Evolutionary conservation across 2,888 invertebrate genomes (phyloP).

Genomic region (Drosophila paramelanica): DNA sequence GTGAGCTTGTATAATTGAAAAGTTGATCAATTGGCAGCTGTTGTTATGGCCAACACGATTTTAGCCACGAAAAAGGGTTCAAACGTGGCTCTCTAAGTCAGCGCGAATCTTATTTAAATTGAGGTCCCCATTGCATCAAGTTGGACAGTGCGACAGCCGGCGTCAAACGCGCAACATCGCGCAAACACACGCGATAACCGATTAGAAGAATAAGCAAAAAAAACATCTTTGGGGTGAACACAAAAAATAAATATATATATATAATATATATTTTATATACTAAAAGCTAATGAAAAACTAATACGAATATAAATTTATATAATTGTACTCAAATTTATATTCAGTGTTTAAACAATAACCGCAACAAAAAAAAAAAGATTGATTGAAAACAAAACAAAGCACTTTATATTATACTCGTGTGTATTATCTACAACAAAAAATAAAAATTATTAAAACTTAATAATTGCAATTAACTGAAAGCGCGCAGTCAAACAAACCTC

Average conservation of each 20-base stretch:
- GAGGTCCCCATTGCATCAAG: constrained; percentile 13
- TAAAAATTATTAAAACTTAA: constrained; percentile 46
- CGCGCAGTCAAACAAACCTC: constrained; percentile 20
- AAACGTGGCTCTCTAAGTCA: background rate
- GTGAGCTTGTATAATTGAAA: background rate
- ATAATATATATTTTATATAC: background rate
- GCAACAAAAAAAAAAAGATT: constrained; percentile 4
- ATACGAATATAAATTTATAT: constrained; percentile 4
- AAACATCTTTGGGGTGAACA: constrained; percentile 5
- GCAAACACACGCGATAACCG: constrained; percentile 30
- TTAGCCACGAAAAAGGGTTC: background rate
- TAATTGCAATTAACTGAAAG: constrained; percentile 50
- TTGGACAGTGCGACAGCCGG: constrained; percentile 45
- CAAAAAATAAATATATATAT: background rate
- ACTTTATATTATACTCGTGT: background rate
- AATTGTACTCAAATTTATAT: background rate
- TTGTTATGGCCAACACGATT: background rate
- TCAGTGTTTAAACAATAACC: constrained; percentile 16
- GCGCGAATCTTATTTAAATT: constrained; percentile 40
- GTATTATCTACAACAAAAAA: background rate
- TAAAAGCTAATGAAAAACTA: constrained; percentile 3
- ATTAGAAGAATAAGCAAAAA: constrained; percentile 30
- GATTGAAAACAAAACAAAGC: background rate
- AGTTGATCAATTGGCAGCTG: background rate
- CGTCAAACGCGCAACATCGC: constrained; percentile 61